Evolutionary conservation across 2,888 invertebrate genomes (phyloP).

Genomic region (Reticulitermes lucifugus): DNA sequence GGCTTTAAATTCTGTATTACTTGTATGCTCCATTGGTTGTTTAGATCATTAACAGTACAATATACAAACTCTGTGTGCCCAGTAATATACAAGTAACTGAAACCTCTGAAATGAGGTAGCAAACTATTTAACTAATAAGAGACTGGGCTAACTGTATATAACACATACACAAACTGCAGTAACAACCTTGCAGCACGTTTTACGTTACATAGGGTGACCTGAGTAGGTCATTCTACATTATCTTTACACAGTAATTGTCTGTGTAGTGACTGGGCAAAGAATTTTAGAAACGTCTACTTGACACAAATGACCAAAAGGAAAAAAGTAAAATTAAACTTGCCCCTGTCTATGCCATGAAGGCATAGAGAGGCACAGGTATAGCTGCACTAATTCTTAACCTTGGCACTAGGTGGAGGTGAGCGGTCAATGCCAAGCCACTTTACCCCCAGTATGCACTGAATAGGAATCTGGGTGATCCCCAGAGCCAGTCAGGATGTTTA

Average conservation of each 20-base stretch:
- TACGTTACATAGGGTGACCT: background rate
- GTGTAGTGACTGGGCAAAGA: background rate
- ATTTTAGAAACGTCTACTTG: background rate
- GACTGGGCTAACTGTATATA: background rate
- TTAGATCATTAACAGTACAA: background rate
- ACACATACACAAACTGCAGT: background rate
- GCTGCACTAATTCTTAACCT: too few relatives aligned
- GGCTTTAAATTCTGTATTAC: background rate
- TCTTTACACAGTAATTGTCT: background rate
- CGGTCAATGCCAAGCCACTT: too few relatives aligned
- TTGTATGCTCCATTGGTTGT: background rate
- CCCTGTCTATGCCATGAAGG: too few relatives aligned
- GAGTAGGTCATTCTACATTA: background rate
- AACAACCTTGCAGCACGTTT: background rate
- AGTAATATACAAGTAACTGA: background rate
- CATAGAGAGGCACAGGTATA: too few relatives aligned
- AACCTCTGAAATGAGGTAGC: conserved; percentile 28
- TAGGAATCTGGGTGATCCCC: too few relatives aligned
- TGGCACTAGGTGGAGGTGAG: too few relatives aligned
- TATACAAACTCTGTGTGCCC: background rate
- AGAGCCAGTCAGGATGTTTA: too few relatives aligned
- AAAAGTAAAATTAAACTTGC: background rate
- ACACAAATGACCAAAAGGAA: background rate
- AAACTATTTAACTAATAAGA: conserved; percentile 7
- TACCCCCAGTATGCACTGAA: too few relatives aligned